Percentiles rank a stretch among this genome's conserved stretches.
phyloP scores from a whole-genome alignment of 2,113 vertebrate species.

The Phainopepla nitens region DNA sequence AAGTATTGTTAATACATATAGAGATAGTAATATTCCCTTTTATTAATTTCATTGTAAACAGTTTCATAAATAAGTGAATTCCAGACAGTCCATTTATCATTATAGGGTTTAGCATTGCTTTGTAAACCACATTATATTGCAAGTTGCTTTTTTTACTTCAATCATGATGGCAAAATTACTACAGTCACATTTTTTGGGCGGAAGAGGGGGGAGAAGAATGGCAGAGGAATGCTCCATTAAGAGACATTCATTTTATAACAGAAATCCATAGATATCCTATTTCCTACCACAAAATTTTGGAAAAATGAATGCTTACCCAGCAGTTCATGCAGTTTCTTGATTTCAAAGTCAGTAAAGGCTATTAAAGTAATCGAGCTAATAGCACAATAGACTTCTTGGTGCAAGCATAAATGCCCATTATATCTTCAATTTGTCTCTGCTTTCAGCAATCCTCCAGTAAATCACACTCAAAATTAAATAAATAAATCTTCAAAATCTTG shows the following conservation, averaged over 20 bases:
- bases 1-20: not conserved
- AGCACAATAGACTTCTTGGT: constrained; percentile 28
- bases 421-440: constrained; percentile 6
- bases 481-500: not conserved
- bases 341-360: constrained; percentile 43
- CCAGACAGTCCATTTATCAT: not conserved
- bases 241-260: not conserved
- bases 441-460: constrained; percentile 32
- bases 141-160: not conserved
- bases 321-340: constrained; percentile 4
- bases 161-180: not conserved
- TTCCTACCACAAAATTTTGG: constrained; percentile 21
- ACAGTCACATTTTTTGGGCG: not conserved
- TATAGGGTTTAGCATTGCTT: not conserved
- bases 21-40: not conserved
- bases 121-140: not conserved
- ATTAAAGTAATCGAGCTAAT: constrained; percentile 56
- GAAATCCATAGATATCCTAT: not conserved
- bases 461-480: not conserved
- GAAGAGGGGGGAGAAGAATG: not conserved
- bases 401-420: constrained; percentile 36
- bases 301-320: not conserved
- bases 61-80: constrained; percentile 1
- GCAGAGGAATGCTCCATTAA: not conserved
- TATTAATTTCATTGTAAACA: constrained; percentile 3